Conservation (phyloP, 1,140 invertebrate species). For the Diploscapter pachys region DNA sequence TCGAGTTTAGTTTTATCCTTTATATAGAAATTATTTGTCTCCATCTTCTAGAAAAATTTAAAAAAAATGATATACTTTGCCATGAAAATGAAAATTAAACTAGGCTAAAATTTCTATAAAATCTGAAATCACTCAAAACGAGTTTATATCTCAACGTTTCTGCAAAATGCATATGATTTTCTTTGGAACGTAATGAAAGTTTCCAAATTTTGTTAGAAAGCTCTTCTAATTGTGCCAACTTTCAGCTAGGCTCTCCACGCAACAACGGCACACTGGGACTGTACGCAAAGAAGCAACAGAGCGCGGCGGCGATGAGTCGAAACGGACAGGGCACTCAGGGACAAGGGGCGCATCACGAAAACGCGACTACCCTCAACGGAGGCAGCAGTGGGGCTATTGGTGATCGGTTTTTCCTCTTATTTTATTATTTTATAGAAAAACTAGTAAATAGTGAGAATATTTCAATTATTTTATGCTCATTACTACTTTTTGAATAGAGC, state of each 20-base stretch:
- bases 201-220: not conserved
- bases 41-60: too few relatives aligned
- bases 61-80: too few relatives aligned
- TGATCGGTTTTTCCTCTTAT: not conserved
- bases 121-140: not conserved
- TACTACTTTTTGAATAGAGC: too few relatives aligned
- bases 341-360: not conserved
- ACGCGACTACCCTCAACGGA: slow-evolving; percentile 3
- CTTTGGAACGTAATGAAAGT: too few relatives aligned
- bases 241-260: slow-evolving; percentile 1
- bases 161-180: not conserved
- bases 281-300: slow-evolving; percentile 11
- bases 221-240: not conserved
- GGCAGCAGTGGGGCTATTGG: not conserved
- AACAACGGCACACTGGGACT: slow-evolving; percentile 7
- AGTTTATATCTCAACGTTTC: not conserved
- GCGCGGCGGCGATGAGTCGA: not conserved
- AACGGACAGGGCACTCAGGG: not conserved
- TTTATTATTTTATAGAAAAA: slow-evolving; percentile 7
- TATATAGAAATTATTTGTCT: too few relatives aligned
- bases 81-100: too few relatives aligned
- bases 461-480: too few relatives aligned
- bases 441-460: too few relatives aligned
- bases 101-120: too few relatives aligned
- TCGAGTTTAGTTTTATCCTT: too few relatives aligned